These are phyloP conservation scores for Steinernema hermaphroditum DNA, from an alignment of 2,888 invertebrate species.

Conservation along the genomic window DNA sequence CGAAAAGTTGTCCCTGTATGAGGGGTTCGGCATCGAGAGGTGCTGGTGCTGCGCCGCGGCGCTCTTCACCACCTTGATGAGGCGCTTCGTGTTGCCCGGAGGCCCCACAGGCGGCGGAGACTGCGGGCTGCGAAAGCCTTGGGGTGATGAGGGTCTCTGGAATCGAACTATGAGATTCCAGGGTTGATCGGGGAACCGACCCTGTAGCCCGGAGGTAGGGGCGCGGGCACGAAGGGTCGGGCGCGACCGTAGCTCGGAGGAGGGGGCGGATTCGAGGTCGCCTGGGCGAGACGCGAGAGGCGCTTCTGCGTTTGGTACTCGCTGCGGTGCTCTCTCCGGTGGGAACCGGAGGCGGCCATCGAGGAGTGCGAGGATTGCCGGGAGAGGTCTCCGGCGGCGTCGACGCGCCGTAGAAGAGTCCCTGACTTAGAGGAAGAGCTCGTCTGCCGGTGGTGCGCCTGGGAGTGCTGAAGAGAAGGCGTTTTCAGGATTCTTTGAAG, in stretches of 20 bases:
- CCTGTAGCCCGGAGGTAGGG: constrained; percentile 61
- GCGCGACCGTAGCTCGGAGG: constrained; percentile 62
- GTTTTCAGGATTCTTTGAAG: constrained; percentile 26
- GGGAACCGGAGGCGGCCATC: constrained; percentile 29
- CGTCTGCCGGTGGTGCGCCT: constrained; percentile 13
- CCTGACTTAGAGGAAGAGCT: constrained; percentile 13
- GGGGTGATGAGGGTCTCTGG: neutral
- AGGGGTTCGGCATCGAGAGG: constrained; percentile 25
- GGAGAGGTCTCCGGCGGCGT: constrained; percentile 8
- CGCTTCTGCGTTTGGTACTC: constrained; percentile 19
- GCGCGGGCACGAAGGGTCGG: constrained; percentile 60
- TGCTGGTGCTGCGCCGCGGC: constrained; percentile 29
- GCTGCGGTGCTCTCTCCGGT: constrained; percentile 5
- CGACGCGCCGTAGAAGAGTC: constrained; percentile 16
- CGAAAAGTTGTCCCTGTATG: constrained; percentile 6
- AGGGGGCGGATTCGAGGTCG: constrained; percentile 57
- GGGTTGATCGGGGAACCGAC: constrained; percentile 41
- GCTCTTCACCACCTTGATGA: constrained; percentile 40
- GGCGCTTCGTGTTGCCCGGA: constrained; percentile 56
- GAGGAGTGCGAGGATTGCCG: constrained; percentile 41
- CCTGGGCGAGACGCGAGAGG: constrained; percentile 4
- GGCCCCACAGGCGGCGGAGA: constrained; percentile 41
- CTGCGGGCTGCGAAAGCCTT: constrained; percentile 24
- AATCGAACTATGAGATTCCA: neutral
- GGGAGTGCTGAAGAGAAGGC: constrained; percentile 35